These are phyloP conservation scores for Catonia carolina DNA, from an alignment of 2,888 invertebrate genomes.

Conservation along the genomic window DNA sequence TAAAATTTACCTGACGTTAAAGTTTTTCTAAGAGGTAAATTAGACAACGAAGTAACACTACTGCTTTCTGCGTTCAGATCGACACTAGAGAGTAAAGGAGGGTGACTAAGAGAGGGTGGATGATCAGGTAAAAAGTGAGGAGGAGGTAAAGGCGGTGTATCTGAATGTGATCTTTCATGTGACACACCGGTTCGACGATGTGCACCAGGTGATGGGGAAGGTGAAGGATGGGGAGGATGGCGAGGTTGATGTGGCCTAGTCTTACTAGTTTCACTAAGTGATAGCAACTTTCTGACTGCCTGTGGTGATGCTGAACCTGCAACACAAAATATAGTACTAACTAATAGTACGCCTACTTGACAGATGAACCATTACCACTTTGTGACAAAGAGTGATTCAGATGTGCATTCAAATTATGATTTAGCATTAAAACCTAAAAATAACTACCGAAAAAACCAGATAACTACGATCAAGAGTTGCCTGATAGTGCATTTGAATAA, in stretches of 20 bases:
- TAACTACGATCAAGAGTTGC: too few relatives aligned
- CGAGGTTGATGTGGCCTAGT: constrained; percentile 58
- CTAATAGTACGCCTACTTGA: too few relatives aligned
- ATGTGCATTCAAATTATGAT: too few relatives aligned
- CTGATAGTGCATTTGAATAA: too few relatives aligned
- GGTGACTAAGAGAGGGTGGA: constrained; percentile 37
- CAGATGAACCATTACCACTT: too few relatives aligned
- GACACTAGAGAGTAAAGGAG: constrained; percentile 50
- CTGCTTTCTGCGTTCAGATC: constrained; percentile 92
- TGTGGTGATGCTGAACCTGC: constrained; percentile 89
- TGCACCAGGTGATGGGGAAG: constrained; percentile 35
- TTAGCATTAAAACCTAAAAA: too few relatives aligned
- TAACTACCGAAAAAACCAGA: too few relatives aligned
- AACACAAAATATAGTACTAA: too few relatives aligned
- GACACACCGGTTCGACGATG: constrained; percentile 44
- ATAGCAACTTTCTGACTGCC: constrained; percentile 90
- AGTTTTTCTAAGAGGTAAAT: constrained; percentile 81
- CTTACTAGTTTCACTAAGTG: constrained; percentile 81
- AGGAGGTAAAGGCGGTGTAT: constrained; percentile 46
- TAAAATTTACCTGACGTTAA: constrained; percentile 59
- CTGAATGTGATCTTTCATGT: constrained; percentile 85
- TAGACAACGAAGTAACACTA: constrained; percentile 87
- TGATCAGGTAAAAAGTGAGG: constrained; percentile 25
- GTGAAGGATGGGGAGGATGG: constrained; percentile 42
- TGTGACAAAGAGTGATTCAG: too few relatives aligned